Base-by-base conservation (phyloP, 1,140 invertebrate genomes). In the Chymomyza costata region DNA sequence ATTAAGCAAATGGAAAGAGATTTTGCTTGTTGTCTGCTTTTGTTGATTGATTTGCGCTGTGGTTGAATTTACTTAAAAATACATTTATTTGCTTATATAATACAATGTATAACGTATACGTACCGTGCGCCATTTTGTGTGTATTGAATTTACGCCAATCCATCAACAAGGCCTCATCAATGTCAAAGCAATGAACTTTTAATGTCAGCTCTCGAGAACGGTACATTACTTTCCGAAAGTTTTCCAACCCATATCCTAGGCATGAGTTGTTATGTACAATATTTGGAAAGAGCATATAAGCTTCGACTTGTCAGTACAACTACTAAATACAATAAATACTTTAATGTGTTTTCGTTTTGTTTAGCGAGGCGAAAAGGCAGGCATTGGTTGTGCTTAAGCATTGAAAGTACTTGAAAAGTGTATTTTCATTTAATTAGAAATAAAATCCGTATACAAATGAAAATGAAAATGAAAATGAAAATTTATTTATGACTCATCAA, bases 151-250 rank as follows among this genome's bases (percentile, higher is more conserved):
- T 70, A 65, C 55, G 62, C 62, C 52, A 44, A 65, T 78, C 70
- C 71, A 76, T 76, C 70, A 76, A 32, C 66, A 40, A 52, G 54
- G 69, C 65, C 70, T 59, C 73, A 71, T 78, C 71, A 78, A 80
- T 80, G 71, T 78, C 71, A 67, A 71, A 65, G 57, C 73, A 80
- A 80, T 80, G 71, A 80, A 78, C 71, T 73, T 67, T 69, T 30
- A 46, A 17, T 30, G 14, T 17, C 21, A 19, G 21, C 21, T 5
- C 8, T 25, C 3, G 21, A 25, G 21, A 3, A 25, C 21, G 21
- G 21, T 25, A 3, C 3, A 8, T 25, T 25, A 25, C 3, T 25
- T 8, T 25, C 8, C 21, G 21, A 25, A 8, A n/a, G n/a, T n/a
- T n/a, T n/a, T n/a, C n/a, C n/a, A n/a, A n/a, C n/a, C n/a, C n/a